phyloP scores from a whole-genome alignment of 2,797 vertebrate species.

The Chiroxiphia lanceolata region DNA sequence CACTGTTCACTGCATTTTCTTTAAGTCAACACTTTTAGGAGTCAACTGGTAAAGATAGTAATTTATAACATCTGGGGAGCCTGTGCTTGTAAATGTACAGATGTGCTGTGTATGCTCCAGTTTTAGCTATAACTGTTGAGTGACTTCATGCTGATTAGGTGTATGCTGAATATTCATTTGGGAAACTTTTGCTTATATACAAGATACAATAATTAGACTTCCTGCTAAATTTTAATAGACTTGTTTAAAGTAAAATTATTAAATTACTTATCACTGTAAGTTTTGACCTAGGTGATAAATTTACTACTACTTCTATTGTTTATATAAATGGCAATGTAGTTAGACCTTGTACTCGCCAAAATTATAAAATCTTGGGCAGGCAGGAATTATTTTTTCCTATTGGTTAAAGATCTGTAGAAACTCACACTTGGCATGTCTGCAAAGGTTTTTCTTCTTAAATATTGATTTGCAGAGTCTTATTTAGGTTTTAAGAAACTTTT shows the following conservation, averaged over 20 bases:
- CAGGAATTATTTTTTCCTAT: background rate
- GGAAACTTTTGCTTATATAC: background rate
- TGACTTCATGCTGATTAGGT: background rate
- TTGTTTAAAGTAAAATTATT: background rate
- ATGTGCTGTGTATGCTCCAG: background rate
- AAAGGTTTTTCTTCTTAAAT: background rate
- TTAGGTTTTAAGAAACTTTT: background rate
- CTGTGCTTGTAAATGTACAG: slow-evolving; percentile 25
- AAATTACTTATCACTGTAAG: background rate
- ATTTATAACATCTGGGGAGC: slow-evolving; percentile 64
- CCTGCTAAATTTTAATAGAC: background rate
- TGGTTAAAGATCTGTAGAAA: background rate
- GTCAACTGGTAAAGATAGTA: slow-evolving; percentile 50
- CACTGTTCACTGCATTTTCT: slow-evolving; percentile 50
- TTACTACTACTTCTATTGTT: background rate
- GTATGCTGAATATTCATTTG: background rate
- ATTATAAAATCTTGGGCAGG: background rate
- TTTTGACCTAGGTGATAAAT: background rate
- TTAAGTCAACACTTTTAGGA: slow-evolving; percentile 54
- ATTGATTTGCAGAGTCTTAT: background rate
- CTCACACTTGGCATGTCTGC: background rate
- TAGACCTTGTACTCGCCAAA: background rate
- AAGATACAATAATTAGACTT: background rate
- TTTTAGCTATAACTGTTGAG: background rate
- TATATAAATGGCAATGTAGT: background rate